Conservation (phyloP, 2,113 vertebrate species). For the Cheirogaleus medius region DNA sequence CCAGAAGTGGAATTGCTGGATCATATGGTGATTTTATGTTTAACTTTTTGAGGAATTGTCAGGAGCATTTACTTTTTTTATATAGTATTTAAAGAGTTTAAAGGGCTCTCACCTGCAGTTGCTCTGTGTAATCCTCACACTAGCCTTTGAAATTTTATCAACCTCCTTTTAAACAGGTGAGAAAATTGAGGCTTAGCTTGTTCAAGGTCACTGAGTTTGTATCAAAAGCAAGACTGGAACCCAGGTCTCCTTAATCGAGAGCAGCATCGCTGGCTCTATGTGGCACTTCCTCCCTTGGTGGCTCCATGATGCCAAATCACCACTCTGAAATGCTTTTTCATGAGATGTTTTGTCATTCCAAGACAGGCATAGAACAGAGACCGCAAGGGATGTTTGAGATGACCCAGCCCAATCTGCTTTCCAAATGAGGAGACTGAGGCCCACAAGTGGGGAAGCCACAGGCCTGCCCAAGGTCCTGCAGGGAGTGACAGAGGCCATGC, state of each 20-base stretch:
- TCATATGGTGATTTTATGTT: not conserved
- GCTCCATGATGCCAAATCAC: not conserved
- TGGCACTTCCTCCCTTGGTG: not conserved
- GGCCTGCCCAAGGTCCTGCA: not conserved
- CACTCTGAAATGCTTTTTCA: not conserved
- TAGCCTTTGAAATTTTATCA: not conserved
- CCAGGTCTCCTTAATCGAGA: not conserved
- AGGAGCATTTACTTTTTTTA: not conserved
- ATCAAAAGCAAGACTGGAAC: not conserved
- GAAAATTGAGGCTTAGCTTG: not conserved
- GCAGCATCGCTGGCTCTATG: not conserved
- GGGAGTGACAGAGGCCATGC: not conserved
- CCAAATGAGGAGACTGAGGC: not conserved
- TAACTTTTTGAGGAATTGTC: not conserved
- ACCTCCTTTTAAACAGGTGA: not conserved
- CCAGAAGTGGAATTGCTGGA: not conserved
- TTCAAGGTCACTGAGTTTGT: not conserved
- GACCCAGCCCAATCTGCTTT: not conserved
- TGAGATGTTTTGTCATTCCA: not conserved
- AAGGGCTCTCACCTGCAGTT: not conserved
- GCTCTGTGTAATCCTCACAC: not conserved
- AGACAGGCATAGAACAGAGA: not conserved
- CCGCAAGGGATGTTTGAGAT: too few species aligned
- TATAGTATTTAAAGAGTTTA: not conserved
- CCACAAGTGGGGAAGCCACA: not conserved